Percentiles rank a stretch among this genome's conserved stretches.
Conservation (phyloP, 2,888 invertebrate species). For the Melinaea menophilus region DNA sequence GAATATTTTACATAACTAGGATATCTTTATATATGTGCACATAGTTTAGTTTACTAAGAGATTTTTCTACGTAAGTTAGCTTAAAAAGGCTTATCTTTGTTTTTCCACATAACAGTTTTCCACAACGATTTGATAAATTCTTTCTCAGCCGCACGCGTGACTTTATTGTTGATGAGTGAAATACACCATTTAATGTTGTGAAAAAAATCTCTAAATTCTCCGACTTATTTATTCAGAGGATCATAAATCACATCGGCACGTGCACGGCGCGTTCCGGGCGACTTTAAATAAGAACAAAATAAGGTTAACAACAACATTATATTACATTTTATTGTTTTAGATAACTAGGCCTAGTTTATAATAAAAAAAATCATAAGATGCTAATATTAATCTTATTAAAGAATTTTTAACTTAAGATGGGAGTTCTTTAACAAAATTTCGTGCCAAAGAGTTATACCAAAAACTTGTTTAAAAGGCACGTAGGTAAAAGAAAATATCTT, state of each 20-base stretch:
- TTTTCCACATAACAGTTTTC: too few species aligned
- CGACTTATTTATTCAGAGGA: constrained; percentile 65
- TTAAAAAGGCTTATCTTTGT: too few species aligned
- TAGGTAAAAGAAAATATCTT: constrained; percentile 18
- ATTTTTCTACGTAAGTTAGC: too few species aligned
- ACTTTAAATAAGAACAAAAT: constrained; percentile 24
- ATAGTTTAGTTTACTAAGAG: too few species aligned
- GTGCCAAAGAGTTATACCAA: too few species aligned
- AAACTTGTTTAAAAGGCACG: not conserved
- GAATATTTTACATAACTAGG: not conserved
- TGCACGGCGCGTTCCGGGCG: constrained; percentile 39
- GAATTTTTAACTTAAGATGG: too few species aligned
- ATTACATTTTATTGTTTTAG: constrained; percentile 13
- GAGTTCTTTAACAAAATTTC: too few species aligned
- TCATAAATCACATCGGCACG: constrained; percentile 71
- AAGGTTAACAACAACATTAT: constrained; percentile 20
- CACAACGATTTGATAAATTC: not conserved
- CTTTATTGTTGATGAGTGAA: constrained; percentile 31
- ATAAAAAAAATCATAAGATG: too few species aligned
- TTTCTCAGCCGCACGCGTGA: constrained; percentile 24
- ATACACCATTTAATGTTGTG: constrained; percentile 28
- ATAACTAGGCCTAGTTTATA: not conserved
- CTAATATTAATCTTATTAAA: too few species aligned
- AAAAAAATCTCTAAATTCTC: constrained; percentile 44
- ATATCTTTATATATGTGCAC: too few species aligned